phyloP scores from a whole-genome alignment of 2,113 vertebrate genomes.

The Miniopterus natalensis region DNA sequence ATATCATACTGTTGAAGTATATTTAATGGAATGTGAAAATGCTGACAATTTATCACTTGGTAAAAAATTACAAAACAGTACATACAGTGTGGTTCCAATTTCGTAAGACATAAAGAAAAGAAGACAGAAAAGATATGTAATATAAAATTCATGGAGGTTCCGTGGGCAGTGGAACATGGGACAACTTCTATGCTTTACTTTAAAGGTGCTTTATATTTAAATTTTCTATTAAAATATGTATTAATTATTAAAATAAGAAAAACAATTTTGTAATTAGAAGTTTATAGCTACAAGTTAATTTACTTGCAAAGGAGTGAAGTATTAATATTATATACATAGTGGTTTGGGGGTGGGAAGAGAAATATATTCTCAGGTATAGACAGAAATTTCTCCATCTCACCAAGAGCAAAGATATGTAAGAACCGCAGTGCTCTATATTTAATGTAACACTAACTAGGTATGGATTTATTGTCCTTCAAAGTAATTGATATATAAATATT shows the following conservation, averaged over 20 bases:
- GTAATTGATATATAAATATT: background rate
- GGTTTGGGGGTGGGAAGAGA: background rate
- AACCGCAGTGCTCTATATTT: background rate
- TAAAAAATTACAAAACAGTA: background rate
- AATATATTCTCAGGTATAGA: background rate
- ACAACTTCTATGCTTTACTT: conserved; percentile 38
- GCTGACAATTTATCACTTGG: background rate
- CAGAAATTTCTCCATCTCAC: background rate
- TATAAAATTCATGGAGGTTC: background rate
- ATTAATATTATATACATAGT: background rate
- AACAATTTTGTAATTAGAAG: background rate
- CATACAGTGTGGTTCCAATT: background rate
- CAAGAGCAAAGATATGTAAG: background rate
- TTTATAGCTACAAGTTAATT: background rate
- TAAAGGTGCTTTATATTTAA: background rate
- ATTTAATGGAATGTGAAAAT: conserved; percentile 27
- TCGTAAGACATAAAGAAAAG: background rate
- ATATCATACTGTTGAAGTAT: conserved; percentile 9
- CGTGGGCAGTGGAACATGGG: background rate
- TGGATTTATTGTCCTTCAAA: background rate
- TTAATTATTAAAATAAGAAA: conserved; percentile 38
- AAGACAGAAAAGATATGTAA: background rate
- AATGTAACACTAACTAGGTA: background rate
- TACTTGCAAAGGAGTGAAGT: background rate
- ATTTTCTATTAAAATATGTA: background rate